Conservation (phyloP, 2,888 invertebrate species). For the Stenoptilia bipunctidactyla region DNA sequence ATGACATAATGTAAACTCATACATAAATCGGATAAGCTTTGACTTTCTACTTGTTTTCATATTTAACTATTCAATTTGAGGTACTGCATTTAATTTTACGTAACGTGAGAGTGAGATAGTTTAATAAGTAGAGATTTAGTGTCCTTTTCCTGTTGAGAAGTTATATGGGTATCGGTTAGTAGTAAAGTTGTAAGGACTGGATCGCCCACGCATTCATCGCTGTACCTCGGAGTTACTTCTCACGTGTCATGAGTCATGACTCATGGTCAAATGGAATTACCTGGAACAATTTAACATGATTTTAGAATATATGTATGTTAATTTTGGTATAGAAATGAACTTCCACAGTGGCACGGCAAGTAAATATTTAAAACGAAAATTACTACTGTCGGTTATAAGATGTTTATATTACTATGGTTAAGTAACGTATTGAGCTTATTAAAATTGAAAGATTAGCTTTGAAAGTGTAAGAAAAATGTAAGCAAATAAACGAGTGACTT, state of each 20-base stretch:
- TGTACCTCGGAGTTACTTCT: not conserved
- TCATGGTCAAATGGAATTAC: not conserved
- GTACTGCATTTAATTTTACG: not conserved
- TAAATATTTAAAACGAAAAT: too few relatives aligned
- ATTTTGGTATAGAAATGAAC: too few relatives aligned
- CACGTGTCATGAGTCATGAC: not conserved
- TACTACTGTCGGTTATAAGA: too few relatives aligned
- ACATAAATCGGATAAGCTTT: not conserved
- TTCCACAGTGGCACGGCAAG: too few relatives aligned
- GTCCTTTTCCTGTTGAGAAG: not conserved
- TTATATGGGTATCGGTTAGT: not conserved
- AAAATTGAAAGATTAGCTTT: too few relatives aligned
- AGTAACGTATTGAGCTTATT: too few relatives aligned
- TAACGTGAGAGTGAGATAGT: not conserved
- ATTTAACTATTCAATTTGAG: not conserved
- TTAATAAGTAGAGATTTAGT: not conserved
- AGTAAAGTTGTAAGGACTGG: not conserved
- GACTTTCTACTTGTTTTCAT: not conserved
- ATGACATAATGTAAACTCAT: conserved; percentile 1
- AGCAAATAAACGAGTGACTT: too few relatives aligned
- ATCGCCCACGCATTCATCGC: not conserved
- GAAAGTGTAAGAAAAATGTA: too few relatives aligned
- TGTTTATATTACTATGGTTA: too few relatives aligned
- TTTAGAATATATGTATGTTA: too few relatives aligned
- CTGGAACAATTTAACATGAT: not conserved